phyloP scores from a whole-genome alignment of 2,797 vertebrate species.

The Lepilemur ruficaudatus region DNA sequence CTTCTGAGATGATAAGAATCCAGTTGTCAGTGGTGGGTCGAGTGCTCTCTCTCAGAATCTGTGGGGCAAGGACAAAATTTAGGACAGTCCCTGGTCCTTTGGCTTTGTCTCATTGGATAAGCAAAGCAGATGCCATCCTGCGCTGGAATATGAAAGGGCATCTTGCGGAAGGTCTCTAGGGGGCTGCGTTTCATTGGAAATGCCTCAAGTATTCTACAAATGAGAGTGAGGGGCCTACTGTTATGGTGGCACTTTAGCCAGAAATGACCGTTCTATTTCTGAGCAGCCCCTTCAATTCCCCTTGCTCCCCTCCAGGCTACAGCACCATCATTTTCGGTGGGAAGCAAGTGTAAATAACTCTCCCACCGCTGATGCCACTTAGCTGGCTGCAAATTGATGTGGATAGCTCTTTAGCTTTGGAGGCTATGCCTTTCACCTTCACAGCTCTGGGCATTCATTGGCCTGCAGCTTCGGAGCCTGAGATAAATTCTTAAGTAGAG shows the following conservation, averaged over 20 bases:
- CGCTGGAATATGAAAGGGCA: not conserved
- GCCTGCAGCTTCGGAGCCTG: constrained; percentile 82
- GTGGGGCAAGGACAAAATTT: not conserved
- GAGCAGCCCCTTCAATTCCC: constrained; percentile 71
- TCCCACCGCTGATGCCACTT: constrained; percentile 84
- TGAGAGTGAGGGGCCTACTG: constrained; percentile 24
- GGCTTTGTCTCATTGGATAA: constrained; percentile 8
- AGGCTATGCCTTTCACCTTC: constrained; percentile 83
- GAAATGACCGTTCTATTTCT: constrained; percentile 72
- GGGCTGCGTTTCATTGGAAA: constrained; percentile 1
- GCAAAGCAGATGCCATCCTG: constrained; percentile 7
- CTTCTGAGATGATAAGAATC: not conserved
- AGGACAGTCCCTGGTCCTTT: not conserved
- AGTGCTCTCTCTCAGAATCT: not conserved
- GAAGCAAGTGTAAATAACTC: constrained; percentile 67
- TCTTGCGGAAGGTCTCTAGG: not conserved
- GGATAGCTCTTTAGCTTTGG: constrained; percentile 81
- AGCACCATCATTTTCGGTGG: constrained; percentile 60
- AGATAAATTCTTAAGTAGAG: constrained; percentile 84
- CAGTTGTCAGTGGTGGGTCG: not conserved
- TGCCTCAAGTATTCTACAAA: constrained; percentile 50
- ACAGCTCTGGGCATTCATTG: constrained; percentile 70
- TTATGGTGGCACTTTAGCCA: constrained; percentile 51
- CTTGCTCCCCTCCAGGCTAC: constrained; percentile 51
- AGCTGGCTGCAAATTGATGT: constrained; percentile 84